Percentiles rank a stretch among this genome's conserved stretches.
phyloP scores from a whole-genome alignment of 2,888 invertebrate species.

The Sminthurides aquaticus region DNA sequence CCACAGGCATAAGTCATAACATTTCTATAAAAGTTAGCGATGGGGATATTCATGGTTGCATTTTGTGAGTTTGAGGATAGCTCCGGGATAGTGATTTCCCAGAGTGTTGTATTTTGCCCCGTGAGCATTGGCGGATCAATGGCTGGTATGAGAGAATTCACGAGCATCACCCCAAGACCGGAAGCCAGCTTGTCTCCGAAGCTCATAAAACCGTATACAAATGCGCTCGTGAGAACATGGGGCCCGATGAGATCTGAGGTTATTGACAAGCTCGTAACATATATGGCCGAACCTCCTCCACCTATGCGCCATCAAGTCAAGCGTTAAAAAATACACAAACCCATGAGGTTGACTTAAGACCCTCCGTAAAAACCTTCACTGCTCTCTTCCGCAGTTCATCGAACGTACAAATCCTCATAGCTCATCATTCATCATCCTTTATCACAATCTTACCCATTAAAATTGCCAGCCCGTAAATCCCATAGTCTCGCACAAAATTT shows the following conservation, averaged over 20 bases:
- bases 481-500: constrained; percentile 49
- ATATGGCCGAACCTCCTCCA: constrained; percentile 73
- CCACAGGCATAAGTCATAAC: constrained; percentile 32
- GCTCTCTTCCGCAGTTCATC: no score
- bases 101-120: neutral
- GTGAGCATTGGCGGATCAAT: constrained; percentile 15
- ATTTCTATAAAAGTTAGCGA: constrained; percentile 24
- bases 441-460: constrained; percentile 56
- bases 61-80: neutral
- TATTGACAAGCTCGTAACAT: constrained; percentile 79
- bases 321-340: neutral
- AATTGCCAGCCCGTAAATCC: constrained; percentile 64
- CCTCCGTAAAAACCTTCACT: neutral
- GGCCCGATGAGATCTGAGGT: constrained; percentile 83
- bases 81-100: neutral
- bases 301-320: constrained; percentile 53
- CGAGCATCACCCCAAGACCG: constrained; percentile 64
- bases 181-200: constrained; percentile 88
- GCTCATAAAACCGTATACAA: constrained; percentile 87
- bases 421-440: no score
- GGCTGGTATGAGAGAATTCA: constrained; percentile 35
- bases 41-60: constrained; percentile 13
- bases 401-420: no score
- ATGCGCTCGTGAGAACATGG: constrained; percentile 78
- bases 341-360: no score